Percentiles rank a stretch among this genome's conserved stretches.
These are phyloP conservation scores for Bovichtus diacanthus DNA, from an alignment of 2,797 vertebrate genomes.

Conservation along the genomic window DNA sequence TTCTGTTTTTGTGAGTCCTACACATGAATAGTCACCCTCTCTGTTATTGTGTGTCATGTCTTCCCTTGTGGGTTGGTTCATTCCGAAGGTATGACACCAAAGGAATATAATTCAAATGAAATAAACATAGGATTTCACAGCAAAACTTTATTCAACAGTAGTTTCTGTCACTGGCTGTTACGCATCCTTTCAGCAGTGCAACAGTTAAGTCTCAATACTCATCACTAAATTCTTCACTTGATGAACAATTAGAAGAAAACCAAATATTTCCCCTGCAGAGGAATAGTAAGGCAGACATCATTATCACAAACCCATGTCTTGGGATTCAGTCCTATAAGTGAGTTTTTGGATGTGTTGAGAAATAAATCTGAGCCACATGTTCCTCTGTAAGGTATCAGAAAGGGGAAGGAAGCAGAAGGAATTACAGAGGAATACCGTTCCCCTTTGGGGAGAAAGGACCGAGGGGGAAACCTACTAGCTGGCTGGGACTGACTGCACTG, in stretches of 20 bases:
- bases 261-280: constrained; percentile 9
- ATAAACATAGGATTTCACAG: background rate
- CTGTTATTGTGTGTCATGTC: background rate
- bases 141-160: background rate
- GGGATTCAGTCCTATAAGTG: constrained; percentile 44
- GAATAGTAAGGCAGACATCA: constrained; percentile 30
- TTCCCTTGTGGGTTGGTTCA: background rate
- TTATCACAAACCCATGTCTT: constrained; percentile 42
- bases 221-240: constrained; percentile 20
- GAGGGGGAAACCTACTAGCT: constrained; percentile 29
- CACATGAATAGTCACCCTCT: background rate
- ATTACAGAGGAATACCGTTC: constrained; percentile 53
- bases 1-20: background rate
- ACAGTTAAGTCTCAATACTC: background rate
- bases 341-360: constrained; percentile 49
- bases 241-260: constrained; percentile 36
- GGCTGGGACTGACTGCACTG: constrained; percentile 58
- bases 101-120: background rate
- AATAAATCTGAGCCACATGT: constrained; percentile 48
- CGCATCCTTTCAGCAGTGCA: background rate
- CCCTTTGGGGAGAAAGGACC: constrained; percentile 47
- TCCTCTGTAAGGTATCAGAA: constrained; percentile 54
- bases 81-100: background rate
- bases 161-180: background rate
- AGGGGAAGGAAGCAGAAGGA: constrained; percentile 56